These are phyloP conservation scores for Pollicipes pollicipes DNA, from an alignment of 1,140 invertebrate genomes.

Conservation along the genomic window DNA sequence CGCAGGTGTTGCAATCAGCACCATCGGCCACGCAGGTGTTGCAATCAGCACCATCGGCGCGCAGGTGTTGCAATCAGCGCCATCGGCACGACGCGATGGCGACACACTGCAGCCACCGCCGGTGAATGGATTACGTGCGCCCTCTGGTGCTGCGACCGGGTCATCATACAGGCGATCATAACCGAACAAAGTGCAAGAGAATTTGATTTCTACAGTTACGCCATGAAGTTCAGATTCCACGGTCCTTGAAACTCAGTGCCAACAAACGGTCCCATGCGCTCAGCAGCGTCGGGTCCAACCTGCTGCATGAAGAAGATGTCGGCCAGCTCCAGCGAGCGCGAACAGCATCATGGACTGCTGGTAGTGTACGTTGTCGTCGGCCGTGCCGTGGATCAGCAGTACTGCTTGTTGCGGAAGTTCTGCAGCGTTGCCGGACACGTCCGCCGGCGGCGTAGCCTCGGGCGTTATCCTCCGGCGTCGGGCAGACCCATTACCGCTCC, in stretches of 20 bases:
- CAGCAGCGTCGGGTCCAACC: constrained; percentile 21
- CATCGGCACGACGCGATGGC: no score
- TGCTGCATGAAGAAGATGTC: constrained; percentile 73
- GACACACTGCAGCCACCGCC: no score
- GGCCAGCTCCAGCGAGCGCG: constrained; percentile 53
- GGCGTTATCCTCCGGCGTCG: constrained; percentile 49
- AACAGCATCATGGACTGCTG: constrained; percentile 77
- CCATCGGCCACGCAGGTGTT: no score
- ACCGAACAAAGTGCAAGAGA: background rate
- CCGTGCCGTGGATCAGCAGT: constrained; percentile 73
- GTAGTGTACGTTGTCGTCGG: constrained; percentile 86
- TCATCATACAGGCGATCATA: background rate
- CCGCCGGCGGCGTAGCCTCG: constrained; percentile 53
- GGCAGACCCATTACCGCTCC: constrained; percentile 80
- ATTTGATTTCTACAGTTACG: background rate
- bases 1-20: no score
- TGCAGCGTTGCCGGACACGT: constrained; percentile 47
- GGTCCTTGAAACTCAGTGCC: background rate
- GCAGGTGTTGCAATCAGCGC: no score
- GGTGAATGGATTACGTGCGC: no score
- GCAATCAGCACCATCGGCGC: no score
- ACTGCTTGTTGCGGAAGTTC: constrained; percentile 51
- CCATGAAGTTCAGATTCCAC: background rate
- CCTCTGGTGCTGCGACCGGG: no score
- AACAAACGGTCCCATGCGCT: constrained; percentile 7